Base-by-base conservation (phyloP, 2,113 vertebrate species). In the Tragelaphus scriptus region DNA sequence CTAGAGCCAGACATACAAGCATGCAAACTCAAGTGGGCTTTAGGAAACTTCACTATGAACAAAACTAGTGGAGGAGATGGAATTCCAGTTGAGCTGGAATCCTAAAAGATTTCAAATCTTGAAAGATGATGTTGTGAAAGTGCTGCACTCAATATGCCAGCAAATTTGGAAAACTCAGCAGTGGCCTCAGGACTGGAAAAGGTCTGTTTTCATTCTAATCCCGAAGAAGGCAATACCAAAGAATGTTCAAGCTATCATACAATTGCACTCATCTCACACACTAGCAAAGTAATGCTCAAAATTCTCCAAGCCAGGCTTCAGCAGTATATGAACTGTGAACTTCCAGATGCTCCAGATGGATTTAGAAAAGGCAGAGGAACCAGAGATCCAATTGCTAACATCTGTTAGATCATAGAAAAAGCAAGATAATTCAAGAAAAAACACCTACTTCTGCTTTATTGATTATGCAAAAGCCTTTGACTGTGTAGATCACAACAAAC, bases 161-260 rank as follows among this genome's bases (percentile, higher is more conserved):
- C 19, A 36, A 36, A 36, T 40, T 40, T 71, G n/a, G n/a, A 40
- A 71, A 71, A 71, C n/a, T 71, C 68, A 71, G n/a, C 68, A 71
- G 10, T 71, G n/a, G 19, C 19, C 1, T 1, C 2, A 1, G n/a
- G 10, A 36, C n/a, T 23, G 19, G 36, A 40, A 12, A 40, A 40
- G 19, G 2, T 71, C 10, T 40, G n/a, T 71, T 36, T 71, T 71
- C 4, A 1, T 23, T 40, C 5, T 36, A 71, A 71, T 23, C 19
- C 68, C 19, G 40, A 71, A 40, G 4, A 40, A 71, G 8, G 9
- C 4, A 40, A 71, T 71, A 23, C 0, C 32, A 68, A 68, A 2
- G 32, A 68, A 68, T 68, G 65, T 36, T 21, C 32, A 36, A 68
- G 32, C 16, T 68, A 68, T 8, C 65, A 68, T 32, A 68, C 32